Percentiles rank a stretch among this genome's conserved stretches.
Evolutionary conservation across 2,797 vertebrate genomes (phyloP).

Genomic region (Pteronotus mesoamericanus): DNA sequence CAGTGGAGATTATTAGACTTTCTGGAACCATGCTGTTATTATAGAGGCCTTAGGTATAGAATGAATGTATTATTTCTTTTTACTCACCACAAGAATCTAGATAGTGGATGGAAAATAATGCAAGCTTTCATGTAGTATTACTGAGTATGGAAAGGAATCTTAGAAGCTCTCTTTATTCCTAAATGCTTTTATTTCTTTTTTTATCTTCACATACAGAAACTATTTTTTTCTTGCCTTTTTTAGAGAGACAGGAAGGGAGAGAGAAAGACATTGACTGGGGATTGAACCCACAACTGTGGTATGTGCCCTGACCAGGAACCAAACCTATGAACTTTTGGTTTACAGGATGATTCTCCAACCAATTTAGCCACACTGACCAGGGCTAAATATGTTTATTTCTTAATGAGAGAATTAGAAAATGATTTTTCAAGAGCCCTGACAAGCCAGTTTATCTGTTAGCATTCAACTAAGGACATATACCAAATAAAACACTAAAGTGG

Average conservation of each 20-base stretch:
- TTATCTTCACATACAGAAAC: not conserved
- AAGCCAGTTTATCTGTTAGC: not conserved
- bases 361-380: not conserved
- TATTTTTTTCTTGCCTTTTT: not conserved
- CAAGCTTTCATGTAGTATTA: slow-evolving; percentile 11
- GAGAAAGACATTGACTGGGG: not conserved
- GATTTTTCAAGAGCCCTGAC: not conserved
- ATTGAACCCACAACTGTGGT: not conserved
- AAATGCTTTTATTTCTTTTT: not conserved
- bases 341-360: not conserved
- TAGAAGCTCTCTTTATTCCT: not conserved
- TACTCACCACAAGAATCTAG: not conserved
- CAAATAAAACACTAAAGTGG: not conserved
- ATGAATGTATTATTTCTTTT: slow-evolving; percentile 38
- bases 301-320: not conserved
- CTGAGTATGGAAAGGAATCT: not conserved
- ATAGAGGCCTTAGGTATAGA: slow-evolving; percentile 33
- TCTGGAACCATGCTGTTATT: slow-evolving; percentile 39
- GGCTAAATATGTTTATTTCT: slow-evolving; percentile 14
- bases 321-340: not conserved
- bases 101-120: not conserved
- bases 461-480: not conserved
- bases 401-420: slow-evolving; percentile 24
- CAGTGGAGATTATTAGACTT: slow-evolving; percentile 55
- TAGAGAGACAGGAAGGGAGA: not conserved